These are phyloP conservation scores for Amphipoea lucens DNA, from an alignment of 2,888 invertebrate species.

Conservation along the genomic window DNA sequence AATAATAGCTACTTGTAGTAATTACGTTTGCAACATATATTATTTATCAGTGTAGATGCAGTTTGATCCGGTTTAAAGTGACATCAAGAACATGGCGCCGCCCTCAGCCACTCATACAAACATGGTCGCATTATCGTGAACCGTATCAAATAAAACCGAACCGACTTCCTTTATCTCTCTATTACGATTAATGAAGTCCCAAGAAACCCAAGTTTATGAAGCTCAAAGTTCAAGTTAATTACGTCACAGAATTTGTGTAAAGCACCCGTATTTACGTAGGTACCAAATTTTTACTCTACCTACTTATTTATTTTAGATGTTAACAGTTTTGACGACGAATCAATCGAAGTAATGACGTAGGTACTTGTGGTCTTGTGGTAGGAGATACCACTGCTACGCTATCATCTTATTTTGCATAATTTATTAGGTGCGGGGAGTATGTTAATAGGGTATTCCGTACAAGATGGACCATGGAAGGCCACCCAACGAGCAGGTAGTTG, in stretches of 20 bases:
- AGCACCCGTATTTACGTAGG: background rate
- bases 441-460: background rate
- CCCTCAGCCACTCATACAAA: conserved; percentile 28
- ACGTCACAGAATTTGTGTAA: conserved; percentile 25
- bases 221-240: conserved; percentile 34
- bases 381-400: background rate
- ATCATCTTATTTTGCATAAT: background rate
- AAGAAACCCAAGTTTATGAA: conserved; percentile 16
- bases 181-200: conserved; percentile 15
- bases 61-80: conserved; percentile 47
- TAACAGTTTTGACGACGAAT: background rate
- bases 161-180: conserved; percentile 37
- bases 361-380: background rate
- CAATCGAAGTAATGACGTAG: background rate
- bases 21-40: conserved; percentile 33
- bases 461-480: background rate
- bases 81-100: conserved; percentile 49
- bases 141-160: conserved; percentile 44
- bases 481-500: background rate
- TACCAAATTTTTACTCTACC: background rate
- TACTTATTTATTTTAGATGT: background rate
- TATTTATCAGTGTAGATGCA: conserved; percentile 43
- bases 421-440: background rate
- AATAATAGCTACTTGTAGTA: conserved; percentile 2
- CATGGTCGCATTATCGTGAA: conserved; percentile 38